These are phyloP conservation scores for Microctonus hyperodae DNA, from an alignment of 2,888 invertebrate genomes.

Conservation along the genomic window DNA sequence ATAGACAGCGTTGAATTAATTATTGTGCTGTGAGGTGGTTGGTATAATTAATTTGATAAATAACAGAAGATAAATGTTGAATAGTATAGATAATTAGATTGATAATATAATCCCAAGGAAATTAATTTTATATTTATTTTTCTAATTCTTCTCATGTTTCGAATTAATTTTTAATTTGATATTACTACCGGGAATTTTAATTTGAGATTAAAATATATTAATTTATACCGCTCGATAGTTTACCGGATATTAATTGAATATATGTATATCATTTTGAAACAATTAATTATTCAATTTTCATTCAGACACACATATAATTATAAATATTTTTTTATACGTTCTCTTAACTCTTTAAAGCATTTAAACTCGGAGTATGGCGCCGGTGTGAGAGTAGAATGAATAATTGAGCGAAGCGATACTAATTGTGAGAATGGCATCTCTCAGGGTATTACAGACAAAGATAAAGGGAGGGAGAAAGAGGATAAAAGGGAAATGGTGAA, in stretches of 20 bases:
- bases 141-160: neutral
- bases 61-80: too few relatives aligned
- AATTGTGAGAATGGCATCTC: conserved; percentile 28
- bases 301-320: neutral
- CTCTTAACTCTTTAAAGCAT: neutral
- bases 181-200: too few relatives aligned
- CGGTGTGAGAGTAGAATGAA: conserved; percentile 20
- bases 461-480: neutral
- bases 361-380: neutral
- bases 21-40: too few relatives aligned
- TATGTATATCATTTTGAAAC: neutral
- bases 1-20: too few relatives aligned
- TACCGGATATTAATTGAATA: too few relatives aligned
- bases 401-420: conserved; percentile 30
- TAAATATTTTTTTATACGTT: neutral
- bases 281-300: neutral
- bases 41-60: too few relatives aligned
- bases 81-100: too few relatives aligned
- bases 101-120: too few relatives aligned
- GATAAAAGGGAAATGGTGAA: neutral
- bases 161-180: too few relatives aligned
- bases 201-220: too few relatives aligned
- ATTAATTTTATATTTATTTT: too few relatives aligned
- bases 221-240: too few relatives aligned
- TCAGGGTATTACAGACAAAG: conserved; percentile 7